A percentile compares a stretch with the other conserved stretches of the same genome.
These are phyloP conservation scores for Miltochrista miniata DNA, from an alignment of 2,888 invertebrate genomes.

Conservation along the genomic window DNA sequence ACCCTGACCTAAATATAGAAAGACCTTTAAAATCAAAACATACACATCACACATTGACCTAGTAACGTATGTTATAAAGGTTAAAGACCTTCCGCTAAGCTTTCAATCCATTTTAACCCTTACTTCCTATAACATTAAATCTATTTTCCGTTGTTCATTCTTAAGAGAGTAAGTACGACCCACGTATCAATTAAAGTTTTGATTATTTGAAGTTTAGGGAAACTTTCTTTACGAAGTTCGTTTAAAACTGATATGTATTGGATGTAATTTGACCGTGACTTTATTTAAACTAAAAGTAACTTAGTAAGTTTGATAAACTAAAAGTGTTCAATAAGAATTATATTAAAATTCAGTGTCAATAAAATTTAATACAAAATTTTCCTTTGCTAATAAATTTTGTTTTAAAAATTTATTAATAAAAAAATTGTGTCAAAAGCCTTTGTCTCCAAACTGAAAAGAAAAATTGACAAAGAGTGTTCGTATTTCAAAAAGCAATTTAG, in stretches of 20 bases:
- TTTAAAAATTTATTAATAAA: not conserved
- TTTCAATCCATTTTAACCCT: constrained; percentile 34
- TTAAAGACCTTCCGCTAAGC: constrained; percentile 54
- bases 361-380: too few species aligned
- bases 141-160: constrained; percentile 17
- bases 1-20: constrained; percentile 51
- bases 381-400: not conserved
- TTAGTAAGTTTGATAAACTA: not conserved
- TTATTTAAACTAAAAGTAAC: not conserved
- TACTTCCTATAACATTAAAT: constrained; percentile 31
- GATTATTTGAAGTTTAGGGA: constrained; percentile 38
- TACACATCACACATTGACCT: constrained; percentile 60
- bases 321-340: too few species aligned
- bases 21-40: constrained; percentile 59
- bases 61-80: constrained; percentile 62
- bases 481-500: constrained; percentile 72
- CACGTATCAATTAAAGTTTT: constrained; percentile 49
- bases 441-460: constrained; percentile 16
- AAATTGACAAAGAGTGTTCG: constrained; percentile 48
- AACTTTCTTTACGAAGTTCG: constrained; percentile 33
- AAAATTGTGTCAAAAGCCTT: not conserved
- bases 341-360: too few species aligned
- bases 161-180: constrained; percentile 24
- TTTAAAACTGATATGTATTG: constrained; percentile 25
- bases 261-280: constrained; percentile 2